phyloP scores from a whole-genome alignment of 1,140 invertebrate species.

The Ptiloglossa arizonensis region DNA sequence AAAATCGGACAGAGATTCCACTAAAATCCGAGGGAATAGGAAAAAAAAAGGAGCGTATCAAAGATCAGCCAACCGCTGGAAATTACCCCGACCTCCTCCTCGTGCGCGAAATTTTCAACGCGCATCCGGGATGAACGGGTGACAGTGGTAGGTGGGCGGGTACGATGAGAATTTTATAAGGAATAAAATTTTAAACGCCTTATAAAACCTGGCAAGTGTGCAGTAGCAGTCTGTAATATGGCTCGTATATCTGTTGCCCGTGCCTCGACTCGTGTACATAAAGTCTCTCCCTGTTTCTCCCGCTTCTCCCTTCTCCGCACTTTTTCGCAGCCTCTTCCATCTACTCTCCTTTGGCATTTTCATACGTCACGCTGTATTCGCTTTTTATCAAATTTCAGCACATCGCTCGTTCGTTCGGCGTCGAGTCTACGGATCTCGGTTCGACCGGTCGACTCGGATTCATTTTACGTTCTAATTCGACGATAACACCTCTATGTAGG shows the following conservation, averaged over 20 bases:
- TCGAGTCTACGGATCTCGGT: too few relatives aligned
- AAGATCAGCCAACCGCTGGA: background rate
- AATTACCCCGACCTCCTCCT: conserved; percentile 9
- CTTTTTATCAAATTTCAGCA: too few relatives aligned
- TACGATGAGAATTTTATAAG: conserved; percentile 71
- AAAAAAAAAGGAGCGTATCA: background rate
- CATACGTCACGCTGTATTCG: conserved; percentile 4
- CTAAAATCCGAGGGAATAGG: background rate
- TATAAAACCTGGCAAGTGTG: conserved; percentile 75
- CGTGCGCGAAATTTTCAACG: conserved; percentile 43
- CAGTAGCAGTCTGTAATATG: conserved; percentile 74
- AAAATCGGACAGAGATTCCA: background rate
- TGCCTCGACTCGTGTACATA: conserved; percentile 66
- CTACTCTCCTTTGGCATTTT: conserved; percentile 18
- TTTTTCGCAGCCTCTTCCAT: background rate
- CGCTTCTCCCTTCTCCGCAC: background rate
- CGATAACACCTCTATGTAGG: too few relatives aligned
- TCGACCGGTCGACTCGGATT: too few relatives aligned
- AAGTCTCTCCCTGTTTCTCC: conserved; percentile 39
- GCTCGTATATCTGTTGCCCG: conserved; percentile 70
- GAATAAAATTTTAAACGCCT: conserved; percentile 76
- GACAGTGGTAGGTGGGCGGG: conserved; percentile 19
- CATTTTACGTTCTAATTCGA: too few relatives aligned
- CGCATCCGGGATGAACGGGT: conserved; percentile 22
- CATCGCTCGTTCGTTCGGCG: too few relatives aligned